phyloP scores from a whole-genome alignment of 2,113 vertebrate genomes.

The Ceyx cyanopectus region DNA sequence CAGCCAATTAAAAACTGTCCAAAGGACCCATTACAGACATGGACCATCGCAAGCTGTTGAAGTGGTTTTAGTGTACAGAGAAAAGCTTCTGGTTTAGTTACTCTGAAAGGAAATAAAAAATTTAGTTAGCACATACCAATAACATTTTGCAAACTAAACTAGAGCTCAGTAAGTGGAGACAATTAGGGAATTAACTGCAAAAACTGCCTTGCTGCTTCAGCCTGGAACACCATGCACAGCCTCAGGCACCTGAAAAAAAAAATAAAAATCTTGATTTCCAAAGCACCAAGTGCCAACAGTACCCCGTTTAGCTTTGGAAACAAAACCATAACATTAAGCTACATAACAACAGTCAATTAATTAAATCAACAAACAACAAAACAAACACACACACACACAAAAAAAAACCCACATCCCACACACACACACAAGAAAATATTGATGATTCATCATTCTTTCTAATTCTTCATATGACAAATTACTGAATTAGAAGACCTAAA shows the following conservation, averaged over 20 bases:
- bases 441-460: not conserved
- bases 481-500: not conserved
- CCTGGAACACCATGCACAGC: not conserved
- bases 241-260: slow-evolving; percentile 27
- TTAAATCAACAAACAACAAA: not conserved
- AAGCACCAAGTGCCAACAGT: slow-evolving; percentile 2
- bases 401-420: not conserved
- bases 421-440: not conserved
- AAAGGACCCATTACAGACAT: not conserved
- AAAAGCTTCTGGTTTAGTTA: not conserved
- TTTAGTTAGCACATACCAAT: not conserved
- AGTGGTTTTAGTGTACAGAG: not conserved
- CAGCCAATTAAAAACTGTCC: not conserved
- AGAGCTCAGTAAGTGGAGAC: not conserved
- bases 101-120: slow-evolving; percentile 3
- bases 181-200: slow-evolving; percentile 26
- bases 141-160: slow-evolving; percentile 7
- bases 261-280: not conserved
- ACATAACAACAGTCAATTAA: not conserved
- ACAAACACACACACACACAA: too few species aligned
- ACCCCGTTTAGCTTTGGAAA: slow-evolving; percentile 3
- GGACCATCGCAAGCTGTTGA: not conserved
- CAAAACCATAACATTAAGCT: not conserved
- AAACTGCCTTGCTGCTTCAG: slow-evolving; percentile 12
- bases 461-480: not conserved